These are phyloP conservation scores for Gryon sp. DNA, from an alignment of 1,140 invertebrate genomes.

Conservation along the genomic window DNA sequence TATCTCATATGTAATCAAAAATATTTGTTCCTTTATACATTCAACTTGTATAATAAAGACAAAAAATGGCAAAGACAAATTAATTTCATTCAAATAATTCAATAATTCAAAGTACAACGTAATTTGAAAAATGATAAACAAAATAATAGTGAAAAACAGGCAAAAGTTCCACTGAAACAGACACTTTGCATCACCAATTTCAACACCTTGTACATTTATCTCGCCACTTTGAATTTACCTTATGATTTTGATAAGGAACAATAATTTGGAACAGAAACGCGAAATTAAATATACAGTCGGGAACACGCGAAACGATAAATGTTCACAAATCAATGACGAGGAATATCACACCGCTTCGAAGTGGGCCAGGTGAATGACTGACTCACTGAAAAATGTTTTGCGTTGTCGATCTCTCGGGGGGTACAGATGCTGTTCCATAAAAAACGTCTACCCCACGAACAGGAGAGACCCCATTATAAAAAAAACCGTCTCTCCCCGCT, in stretches of 20 bases:
- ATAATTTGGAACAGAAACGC: neutral
- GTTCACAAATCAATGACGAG: constrained; percentile 47
- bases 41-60: too few relatives aligned
- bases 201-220: neutral
- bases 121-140: too few relatives aligned
- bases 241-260: too few relatives aligned
- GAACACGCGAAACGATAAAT: constrained; percentile 4
- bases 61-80: too few relatives aligned
- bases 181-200: too few relatives aligned
- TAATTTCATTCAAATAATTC: too few relatives aligned
- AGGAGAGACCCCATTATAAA: constrained; percentile 73
- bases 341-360: constrained; percentile 66
- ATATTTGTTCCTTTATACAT: constrained; percentile 53
- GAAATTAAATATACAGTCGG: constrained; percentile 5
- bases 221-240: neutral
- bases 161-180: too few relatives aligned
- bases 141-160: too few relatives aligned
- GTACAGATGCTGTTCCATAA: constrained; percentile 78
- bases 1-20: constrained; percentile 57
- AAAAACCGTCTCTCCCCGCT: constrained; percentile 68
- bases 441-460: constrained; percentile 72
- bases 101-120: too few relatives aligned
- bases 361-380: constrained; percentile 79
- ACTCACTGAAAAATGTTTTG: constrained; percentile 76
- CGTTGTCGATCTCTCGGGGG: constrained; percentile 70